Evolutionary conservation across 1,140 invertebrate genomes (phyloP), one percentile per base, ranked within the genome.

Genomic region (Drosophila baimaii): DNA sequence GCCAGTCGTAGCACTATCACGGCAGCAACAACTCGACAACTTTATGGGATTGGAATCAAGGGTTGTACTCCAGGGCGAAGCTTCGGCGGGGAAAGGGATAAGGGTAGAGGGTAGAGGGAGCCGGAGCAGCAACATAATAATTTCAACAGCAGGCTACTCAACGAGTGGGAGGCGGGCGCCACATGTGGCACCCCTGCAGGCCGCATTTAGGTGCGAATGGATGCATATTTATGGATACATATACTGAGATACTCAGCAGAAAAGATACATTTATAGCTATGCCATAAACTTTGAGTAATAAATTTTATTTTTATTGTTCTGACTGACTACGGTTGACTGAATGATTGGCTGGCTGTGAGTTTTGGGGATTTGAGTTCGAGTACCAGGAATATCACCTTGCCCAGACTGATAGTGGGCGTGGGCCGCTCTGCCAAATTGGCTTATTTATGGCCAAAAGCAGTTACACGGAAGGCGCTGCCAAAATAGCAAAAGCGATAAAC

Each of bases 21-120:
- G 79, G 83, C 81, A 83, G 65, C 70, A 75, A 33, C 72, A 66
- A 62, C 81, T 70, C 74, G 63, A 88, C 84, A 86, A 88, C 76
- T 86, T 86, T 88, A 89, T 86, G 83, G 83, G 83, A 89, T 88
- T 88, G 77, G 84, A 88, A 88, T 88, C 84, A 88, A 88, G 84
- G 77, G 83, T 83, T 88, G 71, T 57, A 37, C 21, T 51, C 35
- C 10, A 41, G 46, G 39, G 17, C 25, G 27, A n/a, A 23, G 23
- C 27, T 35, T 57, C 23, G 0, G 25, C 5, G 29, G 19, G 19
- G 21, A 9, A 13, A 3, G 15, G 33, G 25, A 23, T 68, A 15
- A n/a, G 21, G 27, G 29, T 7, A 13, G 25, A 35, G 39, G 57
- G 23, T 44, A 43, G 21, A 31, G 65, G 74, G 52, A 41, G 41